Conservation (phyloP, 2,888 invertebrate genomes). For the Chrysomela aeneicollis region DNA sequence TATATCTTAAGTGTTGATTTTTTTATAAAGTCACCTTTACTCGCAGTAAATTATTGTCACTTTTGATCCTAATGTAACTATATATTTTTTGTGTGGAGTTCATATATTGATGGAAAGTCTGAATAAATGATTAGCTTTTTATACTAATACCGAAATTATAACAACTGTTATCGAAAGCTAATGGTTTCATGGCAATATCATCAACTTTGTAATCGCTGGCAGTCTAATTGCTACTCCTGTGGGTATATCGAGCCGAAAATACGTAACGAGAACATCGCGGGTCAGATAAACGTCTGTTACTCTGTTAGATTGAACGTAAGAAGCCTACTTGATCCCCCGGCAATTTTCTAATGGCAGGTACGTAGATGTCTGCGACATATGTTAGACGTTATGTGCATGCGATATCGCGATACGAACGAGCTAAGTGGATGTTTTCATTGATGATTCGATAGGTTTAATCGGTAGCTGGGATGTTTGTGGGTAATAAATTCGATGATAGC, state of each 20-base stretch:
- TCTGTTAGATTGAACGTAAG: slow-evolving; percentile 43
- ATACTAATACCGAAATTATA: no score
- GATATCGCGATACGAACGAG: slow-evolving; percentile 21
- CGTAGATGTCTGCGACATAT: slow-evolving; percentile 42
- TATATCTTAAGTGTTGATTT: no score
- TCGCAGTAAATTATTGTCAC: no score
- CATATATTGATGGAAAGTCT: no score
- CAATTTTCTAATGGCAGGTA: slow-evolving; percentile 45
- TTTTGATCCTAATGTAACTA: no score
- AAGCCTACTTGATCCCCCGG: slow-evolving; percentile 35
- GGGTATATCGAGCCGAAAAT: slow-evolving; percentile 23
- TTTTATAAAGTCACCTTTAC: no score
- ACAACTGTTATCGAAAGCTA: neutral
- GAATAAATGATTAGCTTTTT: no score
- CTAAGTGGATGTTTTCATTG: slow-evolving; percentile 9
- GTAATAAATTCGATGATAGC: slow-evolving; percentile 5
- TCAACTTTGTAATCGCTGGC: slow-evolving; percentile 26
- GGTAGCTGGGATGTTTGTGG: neutral
- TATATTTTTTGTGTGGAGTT: no score
- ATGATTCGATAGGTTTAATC: slow-evolving; percentile 3
- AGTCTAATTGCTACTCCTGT: slow-evolving; percentile 25
- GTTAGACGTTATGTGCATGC: slow-evolving; percentile 34
- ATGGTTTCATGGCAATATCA: slow-evolving; percentile 24
- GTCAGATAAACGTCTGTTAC: slow-evolving; percentile 36
- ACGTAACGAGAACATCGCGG: slow-evolving; percentile 33